Percentiles rank a stretch among this genome's conserved stretches.
phyloP scores from a whole-genome alignment of 2,888 invertebrate genomes.

The Phymatocera aterrima region DNA sequence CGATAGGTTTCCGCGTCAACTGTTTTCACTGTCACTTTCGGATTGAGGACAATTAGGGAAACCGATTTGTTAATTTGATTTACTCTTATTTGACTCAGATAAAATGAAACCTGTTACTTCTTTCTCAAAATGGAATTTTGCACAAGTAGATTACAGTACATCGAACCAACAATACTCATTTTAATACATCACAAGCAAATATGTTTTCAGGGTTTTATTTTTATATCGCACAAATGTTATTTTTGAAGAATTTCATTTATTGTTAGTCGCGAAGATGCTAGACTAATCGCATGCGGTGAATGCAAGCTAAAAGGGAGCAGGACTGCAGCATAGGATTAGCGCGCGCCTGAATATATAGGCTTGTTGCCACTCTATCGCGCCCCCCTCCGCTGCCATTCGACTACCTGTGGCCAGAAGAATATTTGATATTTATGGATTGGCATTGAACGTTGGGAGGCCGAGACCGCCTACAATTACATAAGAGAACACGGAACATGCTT shows the following conservation, averaged over 20 bases:
- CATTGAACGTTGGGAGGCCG: slow-evolving; percentile 9
- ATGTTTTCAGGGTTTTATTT: not conserved
- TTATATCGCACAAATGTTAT: not conserved
- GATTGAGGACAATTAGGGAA: not conserved
- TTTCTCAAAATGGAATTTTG: not conserved
- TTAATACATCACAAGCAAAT: not conserved
- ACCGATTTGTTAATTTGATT: not conserved
- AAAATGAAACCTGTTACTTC: not conserved
- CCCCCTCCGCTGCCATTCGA: slow-evolving; percentile 14
- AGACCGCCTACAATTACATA: not conserved
- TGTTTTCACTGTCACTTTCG: not conserved
- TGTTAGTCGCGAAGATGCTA: not conserved
- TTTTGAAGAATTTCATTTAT: not conserved
- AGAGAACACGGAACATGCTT: not conserved
- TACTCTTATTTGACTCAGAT: not conserved
- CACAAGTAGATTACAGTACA: not conserved
- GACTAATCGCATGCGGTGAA: slow-evolving; percentile 54
- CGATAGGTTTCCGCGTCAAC: not conserved
- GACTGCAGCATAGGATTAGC: slow-evolving; percentile 68
- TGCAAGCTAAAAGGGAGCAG: slow-evolving; percentile 63
- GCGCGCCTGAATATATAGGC: slow-evolving; percentile 70
- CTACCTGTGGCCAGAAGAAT: slow-evolving; percentile 24
- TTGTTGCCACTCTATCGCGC: slow-evolving; percentile 33
- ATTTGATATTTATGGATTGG: slow-evolving; percentile 8
- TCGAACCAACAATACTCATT: not conserved